Conservation (phyloP, 2,113 vertebrate species). For the Callithrix jacchus region DNA sequence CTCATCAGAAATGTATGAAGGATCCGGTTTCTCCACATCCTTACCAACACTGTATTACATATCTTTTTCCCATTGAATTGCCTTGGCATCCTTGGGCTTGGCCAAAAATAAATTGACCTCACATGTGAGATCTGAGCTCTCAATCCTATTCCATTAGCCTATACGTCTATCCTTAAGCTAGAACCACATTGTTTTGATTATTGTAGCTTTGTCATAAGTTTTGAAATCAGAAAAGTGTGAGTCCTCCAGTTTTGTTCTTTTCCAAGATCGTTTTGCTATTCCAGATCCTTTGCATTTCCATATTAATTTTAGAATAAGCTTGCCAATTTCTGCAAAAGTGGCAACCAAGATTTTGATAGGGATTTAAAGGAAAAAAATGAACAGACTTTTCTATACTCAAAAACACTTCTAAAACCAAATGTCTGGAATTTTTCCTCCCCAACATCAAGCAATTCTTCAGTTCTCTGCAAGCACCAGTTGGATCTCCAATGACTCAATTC, state of each 20-base stretch:
- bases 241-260: background rate
- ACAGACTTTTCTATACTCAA: background rate
- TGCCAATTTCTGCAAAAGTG: background rate
- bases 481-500: background rate
- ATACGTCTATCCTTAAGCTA: background rate
- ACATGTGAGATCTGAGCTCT: background rate
- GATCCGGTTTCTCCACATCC: background rate
- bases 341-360: background rate
- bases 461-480: background rate
- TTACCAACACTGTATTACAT: background rate
- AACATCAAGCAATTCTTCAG: background rate
- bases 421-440: background rate
- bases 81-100: background rate
- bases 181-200: background rate
- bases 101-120: background rate
- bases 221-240: constrained; percentile 8
- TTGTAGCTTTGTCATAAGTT: background rate
- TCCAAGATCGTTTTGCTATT: background rate
- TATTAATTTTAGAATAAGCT: background rate
- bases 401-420: background rate
- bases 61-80: background rate
- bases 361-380: background rate
- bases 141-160: background rate
- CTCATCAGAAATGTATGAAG: background rate
- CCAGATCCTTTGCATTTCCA: background rate